Percentiles rank a stretch among this genome's conserved stretches.
phyloP scores from a whole-genome alignment of 2,113 vertebrate genomes.

The Pantherophis guttatus region DNA sequence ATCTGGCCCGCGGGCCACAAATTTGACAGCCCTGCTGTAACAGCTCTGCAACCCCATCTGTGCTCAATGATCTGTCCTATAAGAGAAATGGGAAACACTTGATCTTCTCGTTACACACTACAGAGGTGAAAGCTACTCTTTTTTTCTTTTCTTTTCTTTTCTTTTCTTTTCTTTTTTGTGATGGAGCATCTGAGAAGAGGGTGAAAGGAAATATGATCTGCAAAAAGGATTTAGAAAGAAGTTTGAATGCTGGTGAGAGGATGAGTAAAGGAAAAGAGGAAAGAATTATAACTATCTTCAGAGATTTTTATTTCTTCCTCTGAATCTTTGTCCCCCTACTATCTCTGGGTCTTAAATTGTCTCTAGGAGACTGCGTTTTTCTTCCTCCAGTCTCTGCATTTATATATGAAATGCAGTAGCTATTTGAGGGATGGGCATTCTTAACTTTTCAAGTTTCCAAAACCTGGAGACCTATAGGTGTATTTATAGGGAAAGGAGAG shows the following conservation, averaged over 20 bases:
- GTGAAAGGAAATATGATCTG: neutral
- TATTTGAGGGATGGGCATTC: neutral
- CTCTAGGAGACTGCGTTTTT: neutral
- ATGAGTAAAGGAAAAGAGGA: neutral
- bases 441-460: neutral
- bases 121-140: neutral
- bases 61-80: neutral
- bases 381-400: neutral
- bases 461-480: neutral
- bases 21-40: neutral
- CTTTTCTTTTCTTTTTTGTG: neutral
- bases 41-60: neutral
- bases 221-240: neutral
- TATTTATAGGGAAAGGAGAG: neutral
- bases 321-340: neutral
- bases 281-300: neutral
- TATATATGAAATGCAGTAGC: neutral
- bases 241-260: neutral
- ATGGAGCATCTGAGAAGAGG: neutral
- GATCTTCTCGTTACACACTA: neutral
- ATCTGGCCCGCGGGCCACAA: too few species aligned
- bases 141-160: neutral
- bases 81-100: neutral
- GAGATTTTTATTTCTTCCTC: neutral
- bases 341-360: neutral